Conservation (phyloP, 2,888 invertebrate species). For the Rhagonycha fulva region DNA sequence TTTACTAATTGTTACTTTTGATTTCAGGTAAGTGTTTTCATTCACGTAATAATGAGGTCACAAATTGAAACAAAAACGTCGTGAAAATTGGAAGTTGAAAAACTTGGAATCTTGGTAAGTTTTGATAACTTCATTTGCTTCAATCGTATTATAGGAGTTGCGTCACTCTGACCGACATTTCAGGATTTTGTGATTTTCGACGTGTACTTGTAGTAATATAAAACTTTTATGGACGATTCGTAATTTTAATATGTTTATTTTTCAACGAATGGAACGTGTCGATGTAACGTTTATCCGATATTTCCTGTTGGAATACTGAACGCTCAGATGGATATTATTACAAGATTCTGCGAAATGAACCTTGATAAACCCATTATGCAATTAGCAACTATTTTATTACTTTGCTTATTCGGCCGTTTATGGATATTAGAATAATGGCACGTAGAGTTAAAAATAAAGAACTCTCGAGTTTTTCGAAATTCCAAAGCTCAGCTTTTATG, state of each 20-base stretch:
- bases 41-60: neutral
- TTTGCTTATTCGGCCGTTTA: neutral
- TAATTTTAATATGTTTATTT: neutral
- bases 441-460: neutral
- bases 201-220: neutral
- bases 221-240: neutral
- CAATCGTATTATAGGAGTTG: neutral
- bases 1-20: neutral
- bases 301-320: neutral
- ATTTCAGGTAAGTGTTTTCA: slow-evolving; percentile 5
- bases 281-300: slow-evolving; percentile 5
- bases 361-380: neutral
- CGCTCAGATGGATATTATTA: neutral
- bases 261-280: neutral
- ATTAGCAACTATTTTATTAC: neutral
- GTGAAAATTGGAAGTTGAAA: neutral
- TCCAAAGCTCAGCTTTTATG: neutral
- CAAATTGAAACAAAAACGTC: neutral
- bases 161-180: neutral
- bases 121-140: neutral
- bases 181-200: neutral
- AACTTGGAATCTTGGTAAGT: neutral
- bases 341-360: slow-evolving; percentile 16
- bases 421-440: neutral
- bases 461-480: neutral